A percentile compares a stretch with the other conserved stretches of the same genome.
Evolutionary conservation across 2,888 invertebrate genomes (phyloP).

Genomic region (Tuberolachnus salignus): DNA sequence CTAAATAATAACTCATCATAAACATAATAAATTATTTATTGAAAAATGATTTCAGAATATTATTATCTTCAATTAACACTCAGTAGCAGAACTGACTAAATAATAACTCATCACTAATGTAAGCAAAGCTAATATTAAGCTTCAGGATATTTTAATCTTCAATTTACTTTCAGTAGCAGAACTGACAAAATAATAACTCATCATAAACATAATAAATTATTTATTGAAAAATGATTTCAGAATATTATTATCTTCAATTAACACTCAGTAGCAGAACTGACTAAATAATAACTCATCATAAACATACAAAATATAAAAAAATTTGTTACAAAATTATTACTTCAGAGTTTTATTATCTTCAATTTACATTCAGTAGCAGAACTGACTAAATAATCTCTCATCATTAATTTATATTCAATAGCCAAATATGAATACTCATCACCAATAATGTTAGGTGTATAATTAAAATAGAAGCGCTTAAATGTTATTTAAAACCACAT

Average conservation of each 20-base stretch:
- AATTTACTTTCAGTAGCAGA: neutral
- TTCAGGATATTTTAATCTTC: neutral
- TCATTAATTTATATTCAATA: slow-evolving; percentile 41
- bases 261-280: slow-evolving; percentile 36
- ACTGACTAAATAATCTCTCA: slow-evolving; percentile 21
- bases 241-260: neutral
- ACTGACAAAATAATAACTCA: slow-evolving; percentile 12
- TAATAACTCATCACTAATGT: slow-evolving; percentile 14
- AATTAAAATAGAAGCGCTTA: slow-evolving; percentile 1
- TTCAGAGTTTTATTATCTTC: neutral
- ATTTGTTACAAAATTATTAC: no score
- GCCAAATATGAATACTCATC: slow-evolving; percentile 39
- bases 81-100: slow-evolving; percentile 45
- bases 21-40: neutral
- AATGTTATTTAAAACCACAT: neutral
- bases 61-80: slow-evolving; percentile 5
- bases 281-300: neutral
- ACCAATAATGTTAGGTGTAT: neutral
- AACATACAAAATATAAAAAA: no score
- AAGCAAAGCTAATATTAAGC: neutral
- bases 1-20: slow-evolving; percentile 11
- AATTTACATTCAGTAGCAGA: slow-evolving; percentile 25
- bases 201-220: neutral
- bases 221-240: neutral
- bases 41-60: slow-evolving; percentile 2